These are phyloP conservation scores for Latrodectus hesperus DNA, from an alignment of 2,888 invertebrate genomes.

Conservation along the genomic window DNA sequence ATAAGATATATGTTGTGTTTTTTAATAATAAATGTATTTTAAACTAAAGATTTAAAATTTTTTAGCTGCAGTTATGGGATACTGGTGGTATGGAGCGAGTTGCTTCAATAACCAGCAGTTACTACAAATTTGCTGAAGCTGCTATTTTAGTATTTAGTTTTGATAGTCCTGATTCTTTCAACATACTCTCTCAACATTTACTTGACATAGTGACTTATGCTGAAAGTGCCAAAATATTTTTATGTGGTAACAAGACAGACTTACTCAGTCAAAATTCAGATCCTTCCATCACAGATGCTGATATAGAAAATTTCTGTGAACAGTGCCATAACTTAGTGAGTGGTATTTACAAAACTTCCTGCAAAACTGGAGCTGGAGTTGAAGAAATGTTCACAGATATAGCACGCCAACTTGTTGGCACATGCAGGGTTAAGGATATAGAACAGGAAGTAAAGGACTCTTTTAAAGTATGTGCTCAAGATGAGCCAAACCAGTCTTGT, in stretches of 20 bases:
- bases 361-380: slow-evolving; percentile 89
- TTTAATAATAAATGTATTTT: background rate
- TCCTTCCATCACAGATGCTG: slow-evolving; percentile 83
- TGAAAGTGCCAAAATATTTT: slow-evolving; percentile 94
- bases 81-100: slow-evolving; percentile 98
- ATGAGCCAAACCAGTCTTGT: slow-evolving; percentile 65
- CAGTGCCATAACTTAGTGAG: slow-evolving; percentile 88
- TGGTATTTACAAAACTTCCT: slow-evolving; percentile 91
- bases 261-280: slow-evolving; percentile 76
- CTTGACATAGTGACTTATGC: slow-evolving; percentile 94
- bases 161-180: slow-evolving; percentile 93
- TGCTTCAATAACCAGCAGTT: slow-evolving; percentile 94
- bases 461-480: slow-evolving; percentile 70
- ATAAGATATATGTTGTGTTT: background rate
- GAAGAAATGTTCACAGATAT: slow-evolving; percentile 94
- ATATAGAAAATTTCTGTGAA: slow-evolving; percentile 91
- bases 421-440: slow-evolving; percentile 87
- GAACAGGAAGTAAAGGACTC: slow-evolving; percentile 76
- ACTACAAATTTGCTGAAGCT: slow-evolving; percentile 96
- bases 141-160: slow-evolving; percentile 93
- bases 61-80: slow-evolving; percentile 93
- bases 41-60: background rate
- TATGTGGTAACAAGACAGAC: slow-evolving; percentile 94
- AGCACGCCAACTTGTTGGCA: slow-evolving; percentile 85
- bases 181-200: slow-evolving; percentile 91